Base-by-base conservation (phyloP, 2,113 vertebrate species). In the Sapajus apella region DNA sequence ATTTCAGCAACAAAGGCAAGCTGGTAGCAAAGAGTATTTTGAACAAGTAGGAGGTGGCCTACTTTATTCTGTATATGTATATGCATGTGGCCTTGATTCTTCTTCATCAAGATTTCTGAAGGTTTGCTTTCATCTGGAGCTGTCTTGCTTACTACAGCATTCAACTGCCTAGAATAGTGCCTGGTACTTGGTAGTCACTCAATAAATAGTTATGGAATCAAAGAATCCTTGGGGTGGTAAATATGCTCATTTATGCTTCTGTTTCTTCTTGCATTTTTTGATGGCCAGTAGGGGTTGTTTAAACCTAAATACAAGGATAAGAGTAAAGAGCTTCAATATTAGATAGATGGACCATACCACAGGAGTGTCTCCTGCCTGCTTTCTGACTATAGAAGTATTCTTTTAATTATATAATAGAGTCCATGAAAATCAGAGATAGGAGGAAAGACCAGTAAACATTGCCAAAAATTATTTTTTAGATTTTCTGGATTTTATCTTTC, bases 1-100 rank as follows among this genome's bases (percentile, higher is more conserved):
- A 87, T 77, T 91, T 85, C 50, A 91, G 37, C 21, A 72, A 96
- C 88, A 94, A 68, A 80, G 32, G 18, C 82, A 96, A 52, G 25
- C 50, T 93, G 58, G 11, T 84, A 91, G 64, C 30, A 87, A 10
- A 90, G 40, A 73, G 27, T 68, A 84, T 93, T 96, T 91, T 90
- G 68, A 90, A 86, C 32, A 92, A 90, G 40, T 66, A 47, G 45
- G 8, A 92, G 27, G 21, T 90, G 58, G 76, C 11, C 45, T 68
- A 8, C 40, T 95, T 82, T 92, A 30, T 93, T 84, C 20, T 35
- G 30, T 90, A 2, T 79, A 10, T 70, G n/a, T n/a, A 13, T 47
- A 2, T 83, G 25, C 12, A 25, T 30, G 18, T 92, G 18, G 6
- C 40, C 50, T 79, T 77, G 25, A 4, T 92, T 95, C 35, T 47